phyloP scores from a whole-genome alignment of 1,140 invertebrate species.

The Lethocerus indicus region DNA sequence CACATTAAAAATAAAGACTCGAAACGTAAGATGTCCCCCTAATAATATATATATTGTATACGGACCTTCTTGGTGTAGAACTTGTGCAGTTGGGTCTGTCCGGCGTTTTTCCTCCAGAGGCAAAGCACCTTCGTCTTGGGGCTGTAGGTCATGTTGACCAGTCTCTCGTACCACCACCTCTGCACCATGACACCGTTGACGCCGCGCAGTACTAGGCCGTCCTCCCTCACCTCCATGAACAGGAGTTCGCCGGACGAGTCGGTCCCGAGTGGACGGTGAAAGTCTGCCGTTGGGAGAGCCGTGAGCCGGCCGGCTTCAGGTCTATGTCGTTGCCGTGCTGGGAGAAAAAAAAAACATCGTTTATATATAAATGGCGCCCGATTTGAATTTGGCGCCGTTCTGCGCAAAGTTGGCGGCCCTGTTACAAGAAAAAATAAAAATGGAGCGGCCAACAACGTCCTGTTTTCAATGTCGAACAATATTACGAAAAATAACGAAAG shows the following conservation, averaged over 20 bases:
- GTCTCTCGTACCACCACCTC: conserved; percentile 96
- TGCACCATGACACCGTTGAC: conserved; percentile 91
- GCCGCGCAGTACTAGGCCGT: conserved; percentile 34
- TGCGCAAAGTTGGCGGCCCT: too few relatives aligned
- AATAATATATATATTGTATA: too few relatives aligned
- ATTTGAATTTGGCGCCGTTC: too few relatives aligned
- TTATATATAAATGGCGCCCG: too few relatives aligned
- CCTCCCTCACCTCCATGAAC: conserved; percentile 75
- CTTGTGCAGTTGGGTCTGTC: conserved; percentile 88
- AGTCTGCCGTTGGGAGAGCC: conserved; percentile 88
- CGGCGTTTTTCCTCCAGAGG: conserved; percentile 81
- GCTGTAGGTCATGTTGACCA: conserved; percentile 99
- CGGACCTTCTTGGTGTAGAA: conserved; percentile 99
- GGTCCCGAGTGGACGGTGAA: conserved; percentile 93
- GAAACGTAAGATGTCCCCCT: too few relatives aligned
- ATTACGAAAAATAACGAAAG: too few relatives aligned
- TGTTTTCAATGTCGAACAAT: too few relatives aligned
- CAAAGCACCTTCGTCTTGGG: conserved; percentile 95
- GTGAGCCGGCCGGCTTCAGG: conserved; percentile 76
- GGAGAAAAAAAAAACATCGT: conserved; percentile 16
- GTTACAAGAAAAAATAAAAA: too few relatives aligned
- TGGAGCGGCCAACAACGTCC: too few relatives aligned
- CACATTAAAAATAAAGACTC: too few relatives aligned
- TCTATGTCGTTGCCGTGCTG: conserved; percentile 94
- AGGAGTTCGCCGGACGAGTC: conserved; percentile 82